Base-by-base conservation (phyloP, 2,113 vertebrate species). In the Chelonoidis abingdonii region DNA sequence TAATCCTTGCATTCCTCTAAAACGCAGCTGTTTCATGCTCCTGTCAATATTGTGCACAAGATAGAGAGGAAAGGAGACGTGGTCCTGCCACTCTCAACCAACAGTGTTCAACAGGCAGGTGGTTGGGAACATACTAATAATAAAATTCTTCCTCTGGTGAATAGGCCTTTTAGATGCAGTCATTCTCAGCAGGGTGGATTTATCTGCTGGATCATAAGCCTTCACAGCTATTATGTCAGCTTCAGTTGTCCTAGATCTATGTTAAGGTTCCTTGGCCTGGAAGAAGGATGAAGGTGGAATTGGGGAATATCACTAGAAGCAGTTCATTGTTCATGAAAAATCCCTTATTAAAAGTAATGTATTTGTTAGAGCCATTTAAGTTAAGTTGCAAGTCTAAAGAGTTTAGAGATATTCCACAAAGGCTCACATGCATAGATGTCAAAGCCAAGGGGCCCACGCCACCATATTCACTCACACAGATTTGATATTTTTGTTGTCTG, bases 401-500 rank as follows among this genome's bases (percentile, higher is more conserved):
- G 87, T 27, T 56, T 31, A 24, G 62, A 92, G 76, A 88, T 95
- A 94, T 94, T 96, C 81, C 87, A 90, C 84, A 93, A 87, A 97
- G n/a, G 57, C 86, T 90, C 88, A 95, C 91, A 76, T 2, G 87
- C 87, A 50, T 38, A 52, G 52, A 94, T 47, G 79, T 79, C 69
- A 93, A 94, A 94, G 89, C 79, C 80, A 59, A 86, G 12, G 41
- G 24, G 80, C 69, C 93, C 41, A 56, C 83, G 62, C 53, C 78
- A 88, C 56, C 44, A 13, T n/a, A 35, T 80, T 94, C 94, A 96
- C 89, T 94, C 86, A 56, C 75, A 72, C 81, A 94, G 88, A 84
- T 95, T 80, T 94, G 83, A 84, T 94, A 86, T 88, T 94, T 97
- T 76, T 91, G 41, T 94, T 56, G 47, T 59, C 85, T 62, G 24